A percentile compares a stretch with the other conserved stretches of the same genome.
phyloP scores from a whole-genome alignment of 2,113 vertebrate genomes.

The Carassius gibelio region DNA sequence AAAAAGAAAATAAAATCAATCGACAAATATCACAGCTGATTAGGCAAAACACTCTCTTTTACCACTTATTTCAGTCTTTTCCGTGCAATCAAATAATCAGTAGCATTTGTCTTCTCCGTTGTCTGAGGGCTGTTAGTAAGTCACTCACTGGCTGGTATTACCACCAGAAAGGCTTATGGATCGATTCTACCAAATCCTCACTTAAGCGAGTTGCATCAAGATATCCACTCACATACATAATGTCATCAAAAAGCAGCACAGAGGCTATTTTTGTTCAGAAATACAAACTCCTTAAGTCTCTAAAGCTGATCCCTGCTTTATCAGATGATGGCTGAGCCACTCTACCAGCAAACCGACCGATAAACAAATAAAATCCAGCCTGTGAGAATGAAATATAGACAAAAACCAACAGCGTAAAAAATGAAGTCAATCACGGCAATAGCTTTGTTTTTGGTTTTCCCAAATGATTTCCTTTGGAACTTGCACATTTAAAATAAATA shows the following conservation, averaged over 20 bases:
- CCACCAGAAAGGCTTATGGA: conserved; percentile 20
- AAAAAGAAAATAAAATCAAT: background rate
- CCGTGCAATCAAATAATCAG: background rate
- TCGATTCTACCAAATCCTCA: conserved; percentile 36
- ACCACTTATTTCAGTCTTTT: background rate
- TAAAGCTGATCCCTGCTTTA: conserved; percentile 31
- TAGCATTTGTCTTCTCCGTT: background rate
- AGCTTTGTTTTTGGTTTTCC: background rate
- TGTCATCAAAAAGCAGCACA: conserved; percentile 21
- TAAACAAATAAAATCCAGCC: conserved; percentile 1
- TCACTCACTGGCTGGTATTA: conserved; percentile 10
- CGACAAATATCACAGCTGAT: background rate
- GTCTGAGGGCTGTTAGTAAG: conserved; percentile 13
- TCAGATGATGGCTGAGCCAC: conserved; percentile 22
- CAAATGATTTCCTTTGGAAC: background rate
- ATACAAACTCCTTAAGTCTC: conserved; percentile 22
- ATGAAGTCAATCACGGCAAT: background rate
- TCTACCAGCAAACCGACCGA: background rate
- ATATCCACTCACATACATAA: conserved; percentile 17
- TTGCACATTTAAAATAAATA: background rate
- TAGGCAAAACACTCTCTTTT: background rate
- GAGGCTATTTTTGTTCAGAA: conserved; percentile 17
- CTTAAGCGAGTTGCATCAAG: conserved; percentile 37
- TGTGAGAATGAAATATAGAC: background rate
- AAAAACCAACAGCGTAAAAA: background rate